Conservation (phyloP, 2,113 vertebrate genomes). For the Heterocephalus glaber region DNA sequence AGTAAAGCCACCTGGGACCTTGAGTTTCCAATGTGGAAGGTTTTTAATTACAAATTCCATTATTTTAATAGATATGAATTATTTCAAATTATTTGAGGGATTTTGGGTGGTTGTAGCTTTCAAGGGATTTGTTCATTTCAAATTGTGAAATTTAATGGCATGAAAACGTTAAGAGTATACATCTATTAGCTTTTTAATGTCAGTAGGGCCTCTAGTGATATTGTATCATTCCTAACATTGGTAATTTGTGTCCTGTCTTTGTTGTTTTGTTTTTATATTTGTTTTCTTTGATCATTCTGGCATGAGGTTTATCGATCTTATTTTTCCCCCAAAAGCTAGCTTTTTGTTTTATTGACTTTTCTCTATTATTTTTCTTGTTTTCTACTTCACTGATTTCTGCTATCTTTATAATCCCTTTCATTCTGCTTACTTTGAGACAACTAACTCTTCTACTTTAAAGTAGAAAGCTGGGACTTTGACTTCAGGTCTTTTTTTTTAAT, state of each 20-base stretch:
- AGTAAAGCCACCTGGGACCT: not conserved
- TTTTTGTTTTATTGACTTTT: not conserved
- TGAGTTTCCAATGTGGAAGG: not conserved
- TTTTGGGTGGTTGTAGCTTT: not conserved
- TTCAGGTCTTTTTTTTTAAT: not conserved
- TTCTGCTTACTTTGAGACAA: not conserved
- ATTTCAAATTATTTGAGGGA: not conserved
- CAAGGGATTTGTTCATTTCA: slow-evolving; percentile 25
- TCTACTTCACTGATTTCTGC: not conserved
- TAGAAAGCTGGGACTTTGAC: slow-evolving; percentile 12
- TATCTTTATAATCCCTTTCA: slow-evolving; percentile 38
- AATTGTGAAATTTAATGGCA: not conserved
- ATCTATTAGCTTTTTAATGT: not conserved
- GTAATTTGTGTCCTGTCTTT: not conserved
- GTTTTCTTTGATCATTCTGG: not conserved
- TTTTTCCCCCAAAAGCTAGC: not conserved
- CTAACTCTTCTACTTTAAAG: not conserved
- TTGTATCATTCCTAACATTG: not conserved
- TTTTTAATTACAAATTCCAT: slow-evolving; percentile 35
- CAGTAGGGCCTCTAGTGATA: not conserved
- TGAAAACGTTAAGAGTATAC: not conserved
- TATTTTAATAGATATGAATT: not conserved
- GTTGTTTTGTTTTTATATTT: not conserved
- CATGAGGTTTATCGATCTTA: slow-evolving; percentile 24
- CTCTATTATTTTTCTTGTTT: not conserved